Base-by-base conservation (phyloP, 1,140 invertebrate genomes). In the Drosophila neocordata region DNA sequence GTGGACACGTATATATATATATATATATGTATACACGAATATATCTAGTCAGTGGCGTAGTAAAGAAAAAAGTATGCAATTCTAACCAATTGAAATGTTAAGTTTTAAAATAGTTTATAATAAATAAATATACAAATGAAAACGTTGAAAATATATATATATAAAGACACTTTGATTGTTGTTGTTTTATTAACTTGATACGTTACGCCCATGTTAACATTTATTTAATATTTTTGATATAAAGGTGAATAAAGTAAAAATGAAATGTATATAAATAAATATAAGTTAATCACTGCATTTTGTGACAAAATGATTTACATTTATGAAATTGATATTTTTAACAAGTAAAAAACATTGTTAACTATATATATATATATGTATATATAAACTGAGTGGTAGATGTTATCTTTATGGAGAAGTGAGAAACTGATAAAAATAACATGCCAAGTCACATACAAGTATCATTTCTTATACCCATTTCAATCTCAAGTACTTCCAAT, bases 401-500 rank as follows among this genome's bases (percentile, higher is more conserved):
- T 5, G n/a, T 44, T 44, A 18, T 6, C 1, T 1, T 18, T 2
- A 8, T 20, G 15, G 2, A 20, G 7, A 18, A 18, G 7, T 44
- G 13, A 44, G 35, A 53, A 55, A 53, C 31, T 59, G 37, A 11
- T 1, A 11, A 69, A 59, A 22, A 20, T 8, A 37, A 59, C 44
- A 44, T 69, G 53, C 55, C 55, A 38, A 72, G 69, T 73, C 61
- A 48, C 55, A 38, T 73, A 38, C 58, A 76, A 66, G 74, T 58
- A 75, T 75, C 72, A 75, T 75, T 75, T 52, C 72, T 75, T 75
- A 68, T 64, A 7, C 20, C 73, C 76, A 76, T 76, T 65, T 69
- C 65, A 55, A 64, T 59, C 73, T 76, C 35, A 76, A 76, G 73
- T 69, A 76, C 73, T 69, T 76, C 75, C 73, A 75, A 76, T 76